Evolutionary conservation across 2,113 vertebrate species (phyloP), one percentile per base, ranked within the genome.

Genomic region (Tenebrosternarchus preto): DNA sequence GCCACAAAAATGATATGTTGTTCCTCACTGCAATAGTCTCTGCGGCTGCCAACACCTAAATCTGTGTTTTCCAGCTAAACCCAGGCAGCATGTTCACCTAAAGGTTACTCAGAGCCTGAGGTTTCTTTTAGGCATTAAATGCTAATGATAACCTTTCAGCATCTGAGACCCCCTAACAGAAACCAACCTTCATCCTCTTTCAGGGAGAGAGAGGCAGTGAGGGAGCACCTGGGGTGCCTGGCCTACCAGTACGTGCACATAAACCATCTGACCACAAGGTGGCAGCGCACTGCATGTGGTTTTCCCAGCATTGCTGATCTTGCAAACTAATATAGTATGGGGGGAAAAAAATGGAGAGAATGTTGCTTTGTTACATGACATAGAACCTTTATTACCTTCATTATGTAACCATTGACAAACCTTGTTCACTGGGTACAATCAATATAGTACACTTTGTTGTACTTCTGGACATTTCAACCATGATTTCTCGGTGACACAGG

Each of bases 191-290:
- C 80, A n/a, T 91, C 73, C 84, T 55, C 84, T 88, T 87, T 79
- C 88, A 93, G 93, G 93, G 92, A 36, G 87, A 91, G 69, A 82
- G 25, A 80, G 90, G 93, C 76, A 82, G 33, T 50, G 89, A 89
- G 20, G 92, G 92, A 70, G 80, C 86, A 3, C 88, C 86, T 0
- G 93, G 91, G 22, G 73, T 2, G 39, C 84, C 88, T 0, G 92
- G 92, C 0, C 25, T 77, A 63, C 72, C 80, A 27, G 93, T 93
- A 80, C 92, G 92, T 89, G 75, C 29, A 53, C 2, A 66, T 29
- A 33, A 68, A 15, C 33, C 0, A 1, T 29, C 6, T 29, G 3
- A 22, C 57, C 86, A 84, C 64, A 8, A 55, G 72, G 80, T 55
- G 78, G 69, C 74, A 80, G 70, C 69, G 53, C 27, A 71, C 19